Conservation (phyloP, 1,140 invertebrate genomes). For the Ooceraea biroi region DNA sequence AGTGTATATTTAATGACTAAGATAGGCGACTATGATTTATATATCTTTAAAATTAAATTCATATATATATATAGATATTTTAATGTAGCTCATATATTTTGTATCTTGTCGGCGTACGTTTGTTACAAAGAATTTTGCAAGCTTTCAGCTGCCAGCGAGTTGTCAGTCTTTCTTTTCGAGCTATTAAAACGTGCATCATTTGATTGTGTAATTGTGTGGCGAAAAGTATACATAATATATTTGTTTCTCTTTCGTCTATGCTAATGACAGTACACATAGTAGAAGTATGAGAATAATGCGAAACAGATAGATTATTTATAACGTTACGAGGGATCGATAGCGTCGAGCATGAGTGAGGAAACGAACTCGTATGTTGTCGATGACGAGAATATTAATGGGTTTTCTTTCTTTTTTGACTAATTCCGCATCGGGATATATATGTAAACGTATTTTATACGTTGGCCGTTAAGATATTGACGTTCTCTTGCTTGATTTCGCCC, state of each 20-base stretch:
- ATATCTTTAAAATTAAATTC: conserved; percentile 73
- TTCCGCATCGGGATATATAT: conserved; percentile 51
- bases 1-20: conserved; percentile 76
- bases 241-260: conserved; percentile 63
- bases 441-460: conserved; percentile 67
- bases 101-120: conserved; percentile 65
- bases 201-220: conserved; percentile 66
- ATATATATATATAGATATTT: conserved; percentile 54
- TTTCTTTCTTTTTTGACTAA: conserved; percentile 43
- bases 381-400: not conserved
- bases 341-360: not conserved
- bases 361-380: not conserved
- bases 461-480: conserved; percentile 51
- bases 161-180: conserved; percentile 52
- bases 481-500: conserved; percentile 63
- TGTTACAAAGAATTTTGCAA: conserved; percentile 52
- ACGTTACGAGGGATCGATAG: conserved; percentile 20
- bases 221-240: conserved; percentile 41
- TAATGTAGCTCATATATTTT: conserved; percentile 70
- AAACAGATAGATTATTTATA: conserved; percentile 52
- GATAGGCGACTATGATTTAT: conserved; percentile 72
- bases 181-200: conserved; percentile 57
- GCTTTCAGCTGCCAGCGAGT: conserved; percentile 17
- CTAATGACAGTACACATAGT: conserved; percentile 38
- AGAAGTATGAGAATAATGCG: conserved; percentile 41